Base-by-base conservation (phyloP, 1,140 invertebrate genomes). In the Drosophila rufa region DNA sequence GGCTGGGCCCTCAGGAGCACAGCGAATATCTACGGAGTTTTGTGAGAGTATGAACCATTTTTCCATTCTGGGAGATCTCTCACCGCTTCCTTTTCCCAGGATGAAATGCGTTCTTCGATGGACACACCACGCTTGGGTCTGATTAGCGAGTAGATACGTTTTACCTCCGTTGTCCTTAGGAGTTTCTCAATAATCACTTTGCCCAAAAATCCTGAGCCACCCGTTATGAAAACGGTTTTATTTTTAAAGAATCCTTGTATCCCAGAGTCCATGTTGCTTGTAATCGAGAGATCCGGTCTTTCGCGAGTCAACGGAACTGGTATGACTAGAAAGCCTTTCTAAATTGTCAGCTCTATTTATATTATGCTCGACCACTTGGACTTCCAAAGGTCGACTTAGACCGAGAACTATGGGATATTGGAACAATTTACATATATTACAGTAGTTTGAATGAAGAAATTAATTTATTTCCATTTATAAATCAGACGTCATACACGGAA, bases 151-250 rank as follows among this genome's bases (percentile, higher is more conserved):
- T 96, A 96, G 8, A 98, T 95, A 22, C 94, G 95, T 12, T 93
- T 94, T 0, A 97, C 93, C 5, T 95, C 94, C 0, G 96, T 87
- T 90, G 96, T 97, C 22, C 97, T 94, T 11, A 98, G 91, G 14
- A 98, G 86, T 91, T 98, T 98, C 93, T 97, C 97, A 22, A 97
- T 95, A 8, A 97, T 92, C 3, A 94, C 94, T 77, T 65, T 78
- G 11, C 80, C 80, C 15, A 82, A n/a, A 53, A 78, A 82, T 65
- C 80, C 80, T 6, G 58, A 82, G 7, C 45, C 79, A 3, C 80
- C 80, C 4, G 79, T 78, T 12, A 82, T 15, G 25, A 82, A 78
- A 11, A 82, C 9, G 2, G 69, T 74, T 40, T 82, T 82, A n/a
- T 82, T 68, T 22, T 57, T 82, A 17, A 78, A 82, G 38, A 82